Base-by-base conservation (phyloP, 2,888 invertebrate genomes). In the Aphodius granarius region DNA sequence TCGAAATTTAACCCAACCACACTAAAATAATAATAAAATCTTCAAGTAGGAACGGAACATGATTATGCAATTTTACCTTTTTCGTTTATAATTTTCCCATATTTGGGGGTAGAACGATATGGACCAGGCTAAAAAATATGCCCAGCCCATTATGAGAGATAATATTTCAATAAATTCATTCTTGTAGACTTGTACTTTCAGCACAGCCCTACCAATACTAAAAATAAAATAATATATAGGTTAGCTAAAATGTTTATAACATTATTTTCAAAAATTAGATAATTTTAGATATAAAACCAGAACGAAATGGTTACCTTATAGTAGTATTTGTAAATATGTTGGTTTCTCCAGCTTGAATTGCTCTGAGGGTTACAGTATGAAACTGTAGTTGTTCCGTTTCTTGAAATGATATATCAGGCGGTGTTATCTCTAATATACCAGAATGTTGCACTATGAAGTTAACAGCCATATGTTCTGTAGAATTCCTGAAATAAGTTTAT, bases 71-170 rank as follows among this genome's bases (percentile, higher is more conserved):
- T 76, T n/a, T 78, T 82, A 92, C 92, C 91, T 92, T 89, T 95
- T 95, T 77, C 97, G 90, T 79, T 90, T 91, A 87, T 91, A 97
- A 88, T 98, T 98, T 80, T 89, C 91, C 86, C 92, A 93, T 23
- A 97, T 94, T 88, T 98, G 98, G 0, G 98, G 98, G 89, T 98
- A 98, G 89, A 98, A 98, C 5, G 97, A 97, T 62, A 98, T 88
- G 0, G 97, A 97, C 98, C 98, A 98, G 15, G 97, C 97, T 62
- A 92, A 90, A 88, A 98, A 98, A 88, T 98, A 98, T 18, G 96
- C 89, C 98, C 98, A 98, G 5, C 98, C 98, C 85, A 97, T 93
- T 2, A 96, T 90, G 77, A 90, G 88, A 21, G 94, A 95, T 43
- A 94, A 87, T 4, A 92, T 88, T 78, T 92, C 91, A 73, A 97